Conservation (phyloP, 2,797 vertebrate species). For the Staurois parvus region DNA sequence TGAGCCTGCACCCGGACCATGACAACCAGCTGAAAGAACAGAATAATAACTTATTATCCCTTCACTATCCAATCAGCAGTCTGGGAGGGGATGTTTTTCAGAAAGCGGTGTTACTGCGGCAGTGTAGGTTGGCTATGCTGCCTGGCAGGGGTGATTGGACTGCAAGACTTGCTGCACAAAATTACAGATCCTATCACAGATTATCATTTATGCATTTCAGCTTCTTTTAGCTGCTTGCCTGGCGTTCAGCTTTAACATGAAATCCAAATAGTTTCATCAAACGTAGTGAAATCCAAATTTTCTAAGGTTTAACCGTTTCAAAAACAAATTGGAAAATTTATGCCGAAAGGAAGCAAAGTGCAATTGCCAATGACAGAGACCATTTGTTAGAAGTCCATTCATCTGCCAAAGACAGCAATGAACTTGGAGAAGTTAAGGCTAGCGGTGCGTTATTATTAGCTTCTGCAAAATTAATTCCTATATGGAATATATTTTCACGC, state of each 20-base stretch:
- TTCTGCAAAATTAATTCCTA: neutral
- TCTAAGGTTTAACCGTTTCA: constrained; percentile 3
- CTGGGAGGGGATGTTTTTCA: too few relatives aligned
- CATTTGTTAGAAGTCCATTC: constrained; percentile 1
- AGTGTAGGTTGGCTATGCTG: too few relatives aligned
- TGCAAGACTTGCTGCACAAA: too few relatives aligned
- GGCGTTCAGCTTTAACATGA: neutral
- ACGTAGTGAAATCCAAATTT: neutral
- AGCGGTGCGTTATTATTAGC: neutral
- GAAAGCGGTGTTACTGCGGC: too few relatives aligned
- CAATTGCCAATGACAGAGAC: neutral
- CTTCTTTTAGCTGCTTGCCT: too few relatives aligned
- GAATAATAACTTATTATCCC: too few relatives aligned
- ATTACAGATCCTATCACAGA: too few relatives aligned
- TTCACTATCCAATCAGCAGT: too few relatives aligned
- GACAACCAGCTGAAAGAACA: too few relatives aligned
- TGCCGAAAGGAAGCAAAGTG: neutral
- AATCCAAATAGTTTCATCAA: neutral
- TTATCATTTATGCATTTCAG: too few relatives aligned
- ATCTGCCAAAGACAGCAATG: neutral
- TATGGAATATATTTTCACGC: neutral
- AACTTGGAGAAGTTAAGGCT: neutral
- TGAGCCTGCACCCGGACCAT: too few relatives aligned
- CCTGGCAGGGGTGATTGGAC: too few relatives aligned
- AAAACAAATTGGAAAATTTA: neutral